phyloP scores from a whole-genome alignment of 2,888 invertebrate species.

The Baccha elongata region DNA sequence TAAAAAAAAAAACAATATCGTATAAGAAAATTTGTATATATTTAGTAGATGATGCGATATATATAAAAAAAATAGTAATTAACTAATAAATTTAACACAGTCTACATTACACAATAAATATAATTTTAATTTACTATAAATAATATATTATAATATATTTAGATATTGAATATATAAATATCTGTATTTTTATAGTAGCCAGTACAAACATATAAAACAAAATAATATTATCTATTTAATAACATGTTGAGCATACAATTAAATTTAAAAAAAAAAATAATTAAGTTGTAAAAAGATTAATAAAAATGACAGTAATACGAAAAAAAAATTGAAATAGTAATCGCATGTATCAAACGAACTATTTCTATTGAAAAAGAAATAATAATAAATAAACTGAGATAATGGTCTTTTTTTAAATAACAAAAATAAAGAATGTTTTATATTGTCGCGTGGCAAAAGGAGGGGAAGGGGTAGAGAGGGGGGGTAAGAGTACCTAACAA shows the following conservation, averaged over 20 bases:
- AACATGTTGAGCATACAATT: conserved; percentile 25
- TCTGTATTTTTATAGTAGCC: conserved; percentile 74
- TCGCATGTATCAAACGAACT: conserved; percentile 65
- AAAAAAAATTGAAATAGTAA: conserved; percentile 37
- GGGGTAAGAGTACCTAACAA: too few relatives aligned
- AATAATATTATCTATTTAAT: conserved; percentile 27
- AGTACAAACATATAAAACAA: conserved; percentile 71
- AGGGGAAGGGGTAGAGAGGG: too few relatives aligned
- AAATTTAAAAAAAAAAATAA: conserved; percentile 11
- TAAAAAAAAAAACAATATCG: conserved; percentile 39
- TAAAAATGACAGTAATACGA: conserved; percentile 40
- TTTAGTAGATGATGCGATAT: conserved; percentile 44
- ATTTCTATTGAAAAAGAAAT: conserved; percentile 58
- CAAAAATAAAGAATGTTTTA: neutral
- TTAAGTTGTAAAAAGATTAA: conserved; percentile 48
- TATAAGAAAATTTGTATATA: conserved; percentile 27
- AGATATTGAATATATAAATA: conserved; percentile 74
- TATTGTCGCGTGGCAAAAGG: neutral
- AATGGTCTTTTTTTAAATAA: conserved; percentile 67
- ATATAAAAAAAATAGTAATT: conserved; percentile 43
- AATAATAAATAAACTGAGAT: conserved; percentile 61
- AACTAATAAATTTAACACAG: conserved; percentile 32
- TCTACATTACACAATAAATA: conserved; percentile 53
- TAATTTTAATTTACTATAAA: conserved; percentile 50
- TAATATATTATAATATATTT: conserved; percentile 46